A percentile compares a stretch with the other conserved stretches of the same genome.
These are phyloP conservation scores for Microcebus jonahi DNA, from an alignment of 2,113 vertebrate species.

Conservation along the genomic window DNA sequence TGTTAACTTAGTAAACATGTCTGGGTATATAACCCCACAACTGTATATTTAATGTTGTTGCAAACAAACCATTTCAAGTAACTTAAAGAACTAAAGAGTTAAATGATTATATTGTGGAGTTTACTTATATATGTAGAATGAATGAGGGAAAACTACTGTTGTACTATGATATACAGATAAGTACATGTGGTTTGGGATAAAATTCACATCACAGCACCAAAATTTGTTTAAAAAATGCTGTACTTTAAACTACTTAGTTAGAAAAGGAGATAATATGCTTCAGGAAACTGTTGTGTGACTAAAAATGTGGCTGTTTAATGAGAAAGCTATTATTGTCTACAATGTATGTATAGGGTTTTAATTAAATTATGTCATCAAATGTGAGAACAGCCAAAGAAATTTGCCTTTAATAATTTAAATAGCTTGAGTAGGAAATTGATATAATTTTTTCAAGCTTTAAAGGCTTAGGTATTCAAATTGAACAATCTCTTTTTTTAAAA, in stretches of 20 bases:
- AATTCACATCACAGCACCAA: background rate
- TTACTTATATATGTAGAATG: background rate
- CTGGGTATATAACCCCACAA: background rate
- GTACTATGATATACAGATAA: background rate
- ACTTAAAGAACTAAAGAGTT: background rate
- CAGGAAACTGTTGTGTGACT: background rate
- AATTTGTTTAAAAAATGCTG: background rate
- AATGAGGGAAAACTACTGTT: background rate
- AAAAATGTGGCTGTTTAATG: background rate
- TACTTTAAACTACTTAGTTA: background rate
- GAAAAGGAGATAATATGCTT: background rate
- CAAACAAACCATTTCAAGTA: background rate
- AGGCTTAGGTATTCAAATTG: background rate
- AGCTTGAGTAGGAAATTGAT: background rate
- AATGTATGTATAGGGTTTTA: background rate
- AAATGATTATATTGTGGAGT: background rate
- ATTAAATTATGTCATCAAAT: background rate
- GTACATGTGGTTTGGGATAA: background rate
- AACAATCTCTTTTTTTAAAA: background rate
- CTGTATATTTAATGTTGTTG: background rate
- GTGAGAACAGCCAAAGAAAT: background rate
- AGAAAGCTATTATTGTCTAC: background rate
- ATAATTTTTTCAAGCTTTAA: constrained; percentile 3
- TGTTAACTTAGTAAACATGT: background rate
- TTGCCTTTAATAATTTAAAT: background rate